Conservation (phyloP, 2,113 vertebrate species). For the Alosa alosa region DNA sequence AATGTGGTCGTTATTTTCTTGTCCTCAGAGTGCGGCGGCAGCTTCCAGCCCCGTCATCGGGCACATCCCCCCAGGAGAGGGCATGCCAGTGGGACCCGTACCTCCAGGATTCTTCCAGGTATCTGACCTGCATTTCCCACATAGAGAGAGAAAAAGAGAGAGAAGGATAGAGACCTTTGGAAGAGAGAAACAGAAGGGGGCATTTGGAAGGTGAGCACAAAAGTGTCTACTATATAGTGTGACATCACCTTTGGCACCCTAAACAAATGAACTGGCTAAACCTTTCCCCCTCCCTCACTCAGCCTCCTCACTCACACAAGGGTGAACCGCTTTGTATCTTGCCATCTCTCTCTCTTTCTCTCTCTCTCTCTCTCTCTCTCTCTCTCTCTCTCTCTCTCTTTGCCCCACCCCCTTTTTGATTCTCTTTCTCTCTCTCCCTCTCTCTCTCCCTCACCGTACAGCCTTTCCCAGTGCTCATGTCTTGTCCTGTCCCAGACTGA, state of each 20-base stretch:
- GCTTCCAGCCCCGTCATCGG: slow-evolving; percentile 93
- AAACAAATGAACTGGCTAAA: neutral
- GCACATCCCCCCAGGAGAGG: slow-evolving; percentile 95
- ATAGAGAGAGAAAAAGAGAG: neutral
- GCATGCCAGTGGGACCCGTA: slow-evolving; percentile 81
- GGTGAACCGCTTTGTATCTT: neutral
- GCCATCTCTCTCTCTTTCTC: neutral
- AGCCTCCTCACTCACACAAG: neutral
- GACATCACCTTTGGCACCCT: slow-evolving; percentile 1
- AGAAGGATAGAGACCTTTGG: neutral
- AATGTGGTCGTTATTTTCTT: neutral
- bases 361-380: neutral
- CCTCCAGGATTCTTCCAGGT: slow-evolving; percentile 99
- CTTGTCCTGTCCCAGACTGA: neutral
- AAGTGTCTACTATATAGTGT: neutral
- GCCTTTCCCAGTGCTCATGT: neutral
- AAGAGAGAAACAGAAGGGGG: neutral
- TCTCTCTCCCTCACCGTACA: neutral
- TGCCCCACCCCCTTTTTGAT: no score
- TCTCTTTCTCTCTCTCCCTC: slow-evolving; percentile 7
- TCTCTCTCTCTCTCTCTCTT: neutral
- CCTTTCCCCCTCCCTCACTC: neutral
- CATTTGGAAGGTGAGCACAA: neutral
- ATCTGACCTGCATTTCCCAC: neutral
- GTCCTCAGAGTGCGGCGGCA: slow-evolving; percentile 90